Evolutionary conservation across 2,113 vertebrate genomes (phyloP), one percentile per base, ranked within the genome.

Genomic region (Seriola dumerili): DNA sequence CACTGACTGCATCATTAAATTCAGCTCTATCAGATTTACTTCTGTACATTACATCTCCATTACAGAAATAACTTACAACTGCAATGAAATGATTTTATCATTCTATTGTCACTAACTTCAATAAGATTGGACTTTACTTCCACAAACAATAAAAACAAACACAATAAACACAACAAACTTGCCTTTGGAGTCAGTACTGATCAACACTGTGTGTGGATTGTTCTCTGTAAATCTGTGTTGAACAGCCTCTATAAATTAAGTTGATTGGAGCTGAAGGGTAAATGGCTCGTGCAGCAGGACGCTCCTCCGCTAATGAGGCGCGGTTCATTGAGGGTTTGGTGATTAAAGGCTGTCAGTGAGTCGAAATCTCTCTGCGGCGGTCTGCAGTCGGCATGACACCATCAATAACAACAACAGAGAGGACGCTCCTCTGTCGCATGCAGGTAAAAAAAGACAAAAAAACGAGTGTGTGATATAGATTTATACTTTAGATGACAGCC

Each of bases 281-380:
- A 79, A 88, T 75, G 70, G n/a, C 17, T 75, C 13, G 25, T 80
- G 67, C 61, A 72, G 50, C 71, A 10, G 69, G 70, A 57, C 61
- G 29, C 14, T n/a, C 11, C 10, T 72, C 36, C 4, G 34, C 25
- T 81, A 84, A 84, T 78, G 81, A 87, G 75, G 19, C 25, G 4
- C 21, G 1, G 34, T 23, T 83, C 57, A 72, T 12, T 48, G 12
- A 76, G 42, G 32, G 62, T 65, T 55, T 54, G 74, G 44, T 69
- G 68, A 77, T 38, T 65, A 63, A 80, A 69, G 1, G 9, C 12
- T 38, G 48, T 32, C n/a, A 57, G n/a, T 21, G 52, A n/a, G 52
- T 8, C 3, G 3, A 10, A n/a, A n/a, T 54, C 52, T 21, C 52
- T 54, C 52, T 10, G 61, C 16, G 7, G 8, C 57, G 29, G 29